A percentile compares a stretch with the other conserved stretches of the same genome.
Evolutionary conservation across 2,113 vertebrate species (phyloP).

Genomic region (Grantiella picta): DNA sequence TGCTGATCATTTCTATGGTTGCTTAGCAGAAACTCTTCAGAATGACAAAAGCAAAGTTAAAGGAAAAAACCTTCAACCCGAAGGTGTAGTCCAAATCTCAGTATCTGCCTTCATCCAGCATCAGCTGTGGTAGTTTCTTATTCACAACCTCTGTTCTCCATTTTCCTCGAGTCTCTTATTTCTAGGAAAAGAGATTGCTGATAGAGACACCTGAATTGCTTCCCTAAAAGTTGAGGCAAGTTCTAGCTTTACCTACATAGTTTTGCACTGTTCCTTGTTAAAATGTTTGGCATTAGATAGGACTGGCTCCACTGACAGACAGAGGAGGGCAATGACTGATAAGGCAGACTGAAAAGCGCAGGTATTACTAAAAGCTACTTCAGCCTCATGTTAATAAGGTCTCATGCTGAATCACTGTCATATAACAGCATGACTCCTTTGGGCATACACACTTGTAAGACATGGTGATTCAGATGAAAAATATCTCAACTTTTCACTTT

Average conservation of each 20-base stretch:
- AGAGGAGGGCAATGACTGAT: not conserved
- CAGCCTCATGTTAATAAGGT: not conserved
- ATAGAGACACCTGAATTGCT: not conserved
- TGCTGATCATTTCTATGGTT: not conserved
- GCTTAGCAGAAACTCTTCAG: not conserved
- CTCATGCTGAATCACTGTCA: not conserved
- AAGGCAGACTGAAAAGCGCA: not conserved
- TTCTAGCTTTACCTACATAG: not conserved
- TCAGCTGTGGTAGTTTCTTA: not conserved
- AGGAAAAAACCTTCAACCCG: not conserved
- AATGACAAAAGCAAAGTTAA: not conserved
- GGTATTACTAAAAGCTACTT: not conserved
- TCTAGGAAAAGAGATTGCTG: not conserved
- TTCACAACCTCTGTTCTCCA: not conserved
- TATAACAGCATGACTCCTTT: not conserved
- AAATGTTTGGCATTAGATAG: not conserved
- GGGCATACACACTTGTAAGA: not conserved
- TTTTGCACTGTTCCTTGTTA: not conserved
- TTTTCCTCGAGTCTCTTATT: not conserved
- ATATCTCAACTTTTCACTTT: not conserved
- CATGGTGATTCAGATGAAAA: not conserved
- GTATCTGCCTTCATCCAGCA: not conserved
- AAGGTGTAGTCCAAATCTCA: not conserved
- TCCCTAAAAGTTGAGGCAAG: not conserved
- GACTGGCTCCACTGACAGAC: not conserved